Evolutionary conservation across 92 coral and sea anemone genomes (phyloP), one percentile per base, ranked within the genome.

Genomic region (Virgularia gustaviana): DNA sequence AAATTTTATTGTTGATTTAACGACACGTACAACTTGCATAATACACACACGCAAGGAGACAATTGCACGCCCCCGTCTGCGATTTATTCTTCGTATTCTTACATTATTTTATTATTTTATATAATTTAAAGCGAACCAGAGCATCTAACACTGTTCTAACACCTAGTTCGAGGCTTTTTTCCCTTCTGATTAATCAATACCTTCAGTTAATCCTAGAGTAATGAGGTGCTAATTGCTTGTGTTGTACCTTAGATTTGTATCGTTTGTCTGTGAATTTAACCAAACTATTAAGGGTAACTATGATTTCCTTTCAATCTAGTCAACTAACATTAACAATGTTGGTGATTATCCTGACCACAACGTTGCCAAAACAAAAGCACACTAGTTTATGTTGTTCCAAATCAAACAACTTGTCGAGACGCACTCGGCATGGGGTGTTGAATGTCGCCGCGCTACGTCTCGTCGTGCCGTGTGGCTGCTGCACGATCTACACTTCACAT

Each of bases 191-290:
- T 68, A 68, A 68, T 68, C 75, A 68, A 33, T 68, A 28, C 75
- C 28, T 68, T 49, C 30, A 22, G 51, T 32, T 60, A 60, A 60
- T 60, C 41, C 66, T 9, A 27, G 30, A 31, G 20, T 68, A 68
- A 68, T 68, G 75, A 68, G 75, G 75, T 68, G 75, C 30, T 68
- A 68, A 68, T 68, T 68, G 75, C 61, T 35, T 30, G 37, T 11
- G 75, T 68, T 68, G 28, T 68, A 49, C 15, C 35, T 18, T 25
- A 68, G 75, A 68, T 68, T 68, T 55, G 10, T 31, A 68, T 51
- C 60, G 51, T 49, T 49, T 68, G 75, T 49, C 75, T 49, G 61
- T 19, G 51, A 49, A 68, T 30, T 68, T 47, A 36, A 19, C 36
- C 25, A 6, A 68, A 36, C 60, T n/a, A 68, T 47, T 68, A 32